Base-by-base conservation (phyloP, 2,797 vertebrate genomes). In the Scomberomorus guttatus region DNA sequence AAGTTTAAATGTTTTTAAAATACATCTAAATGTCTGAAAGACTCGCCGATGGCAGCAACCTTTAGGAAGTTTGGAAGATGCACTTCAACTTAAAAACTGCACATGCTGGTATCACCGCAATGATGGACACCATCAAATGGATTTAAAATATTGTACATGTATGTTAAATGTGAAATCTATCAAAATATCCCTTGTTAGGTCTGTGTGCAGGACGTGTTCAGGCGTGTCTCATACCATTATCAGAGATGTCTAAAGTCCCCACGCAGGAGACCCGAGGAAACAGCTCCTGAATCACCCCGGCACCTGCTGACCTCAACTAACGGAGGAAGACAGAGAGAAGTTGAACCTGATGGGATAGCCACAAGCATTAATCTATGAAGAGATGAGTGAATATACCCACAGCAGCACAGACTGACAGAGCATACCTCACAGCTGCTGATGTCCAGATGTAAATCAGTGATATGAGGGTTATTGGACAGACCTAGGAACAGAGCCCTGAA, bases 341-440 rank as follows among this genome's bases (percentile, higher is more conserved):
- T 8, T 72, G 67, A 72, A 52, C 55, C 52, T 74, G 76, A 87
- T 63, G 71, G 58, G 80, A 81, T 34, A 51, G 66, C 80, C 84
- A 46, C 2, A 0, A 75, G 83, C 14, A 1, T 60, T 67, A 72
- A 84, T 84, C 80, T 73, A 48, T 24, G 52, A 70, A 55, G 75
- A 65, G 77, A 81, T 52, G 79, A 80, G 56, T 73, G 55, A 72
- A 74, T 72, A 27, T 70, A 87, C 48, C 75, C 20, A 67, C 15
- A 70, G n/a, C 37, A 14, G 72, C 60, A 29, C 29, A 69, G 66
- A 39, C 48, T 22, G 54, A 77, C 70, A 50, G 78, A 72, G 75
- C 79, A 7, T 94, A 98, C 97, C 96, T 98, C 97, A 89, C 97
- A 97, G 93, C 97, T 90, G 89, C 97, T 97, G 93, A 98, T 95